Base-by-base conservation (phyloP, 2,888 invertebrate genomes). In the Zhuqinia jingwanae region DNA sequence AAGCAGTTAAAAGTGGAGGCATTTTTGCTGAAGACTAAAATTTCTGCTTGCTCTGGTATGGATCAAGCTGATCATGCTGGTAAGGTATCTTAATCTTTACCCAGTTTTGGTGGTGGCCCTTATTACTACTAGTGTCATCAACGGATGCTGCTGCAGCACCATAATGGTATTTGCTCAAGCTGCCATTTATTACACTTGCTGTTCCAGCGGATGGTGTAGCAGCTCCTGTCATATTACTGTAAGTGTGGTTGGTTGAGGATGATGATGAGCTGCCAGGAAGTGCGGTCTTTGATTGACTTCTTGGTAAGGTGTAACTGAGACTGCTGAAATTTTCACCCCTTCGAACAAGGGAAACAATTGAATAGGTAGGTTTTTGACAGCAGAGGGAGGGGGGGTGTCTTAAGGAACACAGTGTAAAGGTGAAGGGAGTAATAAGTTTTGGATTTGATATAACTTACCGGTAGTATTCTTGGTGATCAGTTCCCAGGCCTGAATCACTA, bases 401-500 rank as follows among this genome's bases (percentile, higher is more conserved):
- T n/a, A n/a, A n/a, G n/a, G n/a, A n/a, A n/a, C n/a, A n/a, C n/a
- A n/a, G n/a, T n/a, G n/a, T n/a, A n/a, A n/a, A n/a, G n/a, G n/a
- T n/a, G n/a, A n/a, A n/a, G n/a, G n/a, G n/a, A n/a, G n/a, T n/a
- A n/a, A n/a, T n/a, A n/a, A 47, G 11, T 60, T 58, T 79, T 15
- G 70, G 70, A n/a, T n/a, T n/a, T n/a, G n/a, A n/a, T n/a, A n/a
- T n/a, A n/a, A n/a, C 42, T 30, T 81, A 89, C 90, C 85, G 84
- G 84, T 90, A 89, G 92, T 95, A 95, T 91, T 96, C 96, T 92
- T 96, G 96, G 25, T 91, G 91, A 92, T 96, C 96, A 20, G 95
- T 95, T 65, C 96, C 96, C 5, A 96, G 93, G 0, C 96, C 96
- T 0, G 96, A 96, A 92, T 96, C 96, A 0, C 95, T 95, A 91